These are phyloP conservation scores for Phaenicophaeus curvirostris DNA, from an alignment of 2,797 vertebrate genomes.

Conservation along the genomic window DNA sequence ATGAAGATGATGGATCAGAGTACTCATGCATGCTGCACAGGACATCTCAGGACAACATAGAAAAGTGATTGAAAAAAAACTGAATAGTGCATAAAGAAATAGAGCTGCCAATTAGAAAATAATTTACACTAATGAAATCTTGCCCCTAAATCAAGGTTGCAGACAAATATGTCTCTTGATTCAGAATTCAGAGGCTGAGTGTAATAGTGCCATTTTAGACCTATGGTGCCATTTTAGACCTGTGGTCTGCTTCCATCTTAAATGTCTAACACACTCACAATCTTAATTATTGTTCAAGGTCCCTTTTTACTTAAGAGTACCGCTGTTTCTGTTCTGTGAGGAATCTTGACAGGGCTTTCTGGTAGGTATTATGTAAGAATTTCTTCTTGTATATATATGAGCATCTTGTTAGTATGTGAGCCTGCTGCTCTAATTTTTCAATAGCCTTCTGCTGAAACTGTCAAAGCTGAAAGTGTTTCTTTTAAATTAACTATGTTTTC, in stretches of 20 bases:
- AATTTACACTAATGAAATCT: background rate
- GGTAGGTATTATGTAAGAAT: background rate
- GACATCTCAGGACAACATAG: background rate
- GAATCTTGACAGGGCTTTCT: background rate
- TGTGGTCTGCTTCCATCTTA: background rate
- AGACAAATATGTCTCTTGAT: background rate
- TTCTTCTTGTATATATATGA: background rate
- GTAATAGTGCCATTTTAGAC: background rate
- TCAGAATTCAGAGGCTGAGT: background rate
- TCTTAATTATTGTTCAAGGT: background rate
- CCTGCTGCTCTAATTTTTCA: background rate
- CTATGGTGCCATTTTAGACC: background rate
- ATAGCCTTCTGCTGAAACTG: background rate
- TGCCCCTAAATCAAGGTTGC: background rate
- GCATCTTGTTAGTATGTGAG: background rate
- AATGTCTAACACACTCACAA: background rate
- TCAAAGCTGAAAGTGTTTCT: background rate
- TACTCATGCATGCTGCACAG: too few relatives aligned
- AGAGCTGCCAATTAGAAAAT: background rate
- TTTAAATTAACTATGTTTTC: background rate
- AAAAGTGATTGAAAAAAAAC: background rate
- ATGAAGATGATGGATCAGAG: background rate
- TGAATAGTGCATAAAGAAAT: background rate
- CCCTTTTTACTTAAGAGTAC: background rate
- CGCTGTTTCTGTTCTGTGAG: background rate